Conservation (phyloP, 2,888 invertebrate species). For the Anaspis maculata region DNA sequence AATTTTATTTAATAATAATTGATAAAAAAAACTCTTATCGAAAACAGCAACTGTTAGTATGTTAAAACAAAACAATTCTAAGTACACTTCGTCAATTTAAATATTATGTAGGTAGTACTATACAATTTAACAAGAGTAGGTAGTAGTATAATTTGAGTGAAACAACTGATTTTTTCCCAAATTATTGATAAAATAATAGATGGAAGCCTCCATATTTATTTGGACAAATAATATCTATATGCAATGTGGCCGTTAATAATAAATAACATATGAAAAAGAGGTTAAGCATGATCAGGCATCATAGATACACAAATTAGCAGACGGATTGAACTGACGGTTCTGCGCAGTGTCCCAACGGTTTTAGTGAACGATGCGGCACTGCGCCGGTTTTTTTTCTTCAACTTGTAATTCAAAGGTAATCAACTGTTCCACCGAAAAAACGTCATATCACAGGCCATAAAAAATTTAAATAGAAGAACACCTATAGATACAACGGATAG, state of each 20-base stretch:
- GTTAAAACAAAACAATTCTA: conserved; percentile 37
- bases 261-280: conserved; percentile 26
- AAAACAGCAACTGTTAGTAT: conserved; percentile 38
- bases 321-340: conserved; percentile 10
- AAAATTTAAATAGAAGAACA: too few relatives aligned
- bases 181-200: conserved; percentile 29
- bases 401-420: too few relatives aligned
- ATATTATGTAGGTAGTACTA: conserved; percentile 21
- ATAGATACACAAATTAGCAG: conserved; percentile 22
- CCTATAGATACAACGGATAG: too few relatives aligned
- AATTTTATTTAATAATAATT: too few relatives aligned
- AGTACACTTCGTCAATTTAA: conserved; percentile 35
- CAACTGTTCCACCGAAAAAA: too few relatives aligned
- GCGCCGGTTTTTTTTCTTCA: too few relatives aligned
- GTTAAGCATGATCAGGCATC: conserved; percentile 35
- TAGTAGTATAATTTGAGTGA: conserved; percentile 25
- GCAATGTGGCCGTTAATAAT: conserved; percentile 34
- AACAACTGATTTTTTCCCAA: conserved; percentile 26
- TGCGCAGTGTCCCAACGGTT: conserved; percentile 10
- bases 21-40: conserved; percentile 26
- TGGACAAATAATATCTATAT: conserved; percentile 38
- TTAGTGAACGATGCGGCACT: conserved; percentile 6
- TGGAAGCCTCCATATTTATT: conserved; percentile 41
- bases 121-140: conserved; percentile 25
- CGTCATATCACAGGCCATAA: too few relatives aligned